Evolutionary conservation across 2,888 invertebrate genomes (phyloP), one percentile per base, ranked within the genome.

Genomic region (Oxycera nigricornis): DNA sequence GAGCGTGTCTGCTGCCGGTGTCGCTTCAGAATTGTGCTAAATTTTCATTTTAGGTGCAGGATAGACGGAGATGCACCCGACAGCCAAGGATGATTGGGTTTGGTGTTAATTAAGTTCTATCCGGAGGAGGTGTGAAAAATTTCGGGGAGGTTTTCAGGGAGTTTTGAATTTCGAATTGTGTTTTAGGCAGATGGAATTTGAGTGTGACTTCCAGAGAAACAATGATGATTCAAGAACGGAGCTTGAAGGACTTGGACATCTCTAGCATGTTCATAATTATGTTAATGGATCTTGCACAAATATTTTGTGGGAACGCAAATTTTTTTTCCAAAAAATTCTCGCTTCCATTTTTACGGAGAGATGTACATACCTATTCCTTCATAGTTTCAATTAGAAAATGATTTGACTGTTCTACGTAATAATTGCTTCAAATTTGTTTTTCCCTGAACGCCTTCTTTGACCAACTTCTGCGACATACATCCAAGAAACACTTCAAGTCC

Each of bases 121-220:
- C 65, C 24, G 20, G 1, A 26, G 39, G 20, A 65, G 65, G 65
- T 65, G 65, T 65, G 65, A 65, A 65, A 65, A 41, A 65, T 65
- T 55, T 55, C 11, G 55, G 24, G 4, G 46, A 3, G 14, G 46
- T n/a, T 2, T 3, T 35, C n/a, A 46, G 46, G 6, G 46, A 46
- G 2, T 3, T 14, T 7, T 14, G 46, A 46, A 46, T 46, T 46
- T 14, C n/a, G 46, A 46, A 17, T 2, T 11, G 14, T 46, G 46
- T 14, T n/a, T n/a, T 46, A n/a, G 46, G 4, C 3, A 14, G 46
- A 46, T 46, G 46, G n/a, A 7, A 17, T 14, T 46, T 14, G 6
- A 46, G 17, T 46, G 3, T 46, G 46, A 46, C 14, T 14, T 3
- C 14, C 3, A n/a, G 3, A 11, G 3, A 3, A 11, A 3, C 14